Percentiles rank a stretch among this genome's conserved stretches.
Evolutionary conservation across 2,797 vertebrate species (phyloP).

Genomic region (Peromyscus eremicus): DNA sequence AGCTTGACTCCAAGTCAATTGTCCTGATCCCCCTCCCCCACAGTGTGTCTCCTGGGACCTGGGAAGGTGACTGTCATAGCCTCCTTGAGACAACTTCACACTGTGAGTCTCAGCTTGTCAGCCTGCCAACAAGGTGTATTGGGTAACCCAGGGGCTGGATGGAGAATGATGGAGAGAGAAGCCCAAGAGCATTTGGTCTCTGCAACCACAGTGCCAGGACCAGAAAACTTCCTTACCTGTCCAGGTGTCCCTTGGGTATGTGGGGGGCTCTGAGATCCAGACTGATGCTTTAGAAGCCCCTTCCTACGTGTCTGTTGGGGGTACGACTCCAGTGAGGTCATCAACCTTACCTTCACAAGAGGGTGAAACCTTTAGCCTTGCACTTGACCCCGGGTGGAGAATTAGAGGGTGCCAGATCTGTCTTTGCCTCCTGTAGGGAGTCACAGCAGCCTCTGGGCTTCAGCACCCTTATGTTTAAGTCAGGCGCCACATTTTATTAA

Average conservation of each 20-base stretch:
- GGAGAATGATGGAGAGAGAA: background rate
- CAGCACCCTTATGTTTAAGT: background rate
- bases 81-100: background rate
- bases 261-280: background rate
- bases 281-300: background rate
- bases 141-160: too few relatives aligned
- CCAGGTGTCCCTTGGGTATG: background rate
- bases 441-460: background rate
- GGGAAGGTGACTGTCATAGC: background rate
- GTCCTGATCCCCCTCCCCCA: background rate
- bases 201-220: background rate
- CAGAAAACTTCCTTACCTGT: background rate
- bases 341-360: background rate
- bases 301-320: background rate
- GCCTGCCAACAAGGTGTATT: too few relatives aligned
- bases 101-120: background rate
- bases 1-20: background rate
- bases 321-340: background rate
- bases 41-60: background rate
- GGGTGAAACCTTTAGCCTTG: background rate
- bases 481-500: background rate
- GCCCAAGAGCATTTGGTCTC: background rate
- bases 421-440: background rate
- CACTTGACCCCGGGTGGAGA: background rate
- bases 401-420: background rate